These are phyloP conservation scores for Mythimna loreyi DNA, from an alignment of 2,888 invertebrate genomes.

Conservation along the genomic window DNA sequence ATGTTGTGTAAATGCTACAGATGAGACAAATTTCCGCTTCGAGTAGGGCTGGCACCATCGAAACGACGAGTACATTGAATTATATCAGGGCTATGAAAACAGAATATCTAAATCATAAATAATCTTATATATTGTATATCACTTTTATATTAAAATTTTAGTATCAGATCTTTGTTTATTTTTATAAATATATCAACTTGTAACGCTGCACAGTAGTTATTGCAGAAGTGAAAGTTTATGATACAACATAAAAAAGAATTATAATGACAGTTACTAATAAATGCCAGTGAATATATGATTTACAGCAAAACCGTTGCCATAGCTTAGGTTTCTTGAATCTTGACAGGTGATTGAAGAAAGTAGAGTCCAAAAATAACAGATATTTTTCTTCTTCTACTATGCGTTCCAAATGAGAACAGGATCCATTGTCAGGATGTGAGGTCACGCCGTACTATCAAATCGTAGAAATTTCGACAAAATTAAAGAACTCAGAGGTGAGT, in stretches of 20 bases:
- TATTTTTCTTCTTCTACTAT: background rate
- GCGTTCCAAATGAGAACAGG: too few species aligned
- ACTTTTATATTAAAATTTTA: background rate
- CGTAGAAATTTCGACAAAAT: too few species aligned
- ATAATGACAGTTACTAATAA: constrained; percentile 5
- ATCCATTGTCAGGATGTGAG: too few species aligned
- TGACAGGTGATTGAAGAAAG: constrained; percentile 7
- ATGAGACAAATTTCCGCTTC: constrained; percentile 43
- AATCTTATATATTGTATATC: background rate
- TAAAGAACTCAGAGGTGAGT: too few species aligned
- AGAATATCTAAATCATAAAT: background rate
- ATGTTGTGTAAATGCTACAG: constrained; percentile 67
- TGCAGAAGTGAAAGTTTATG: background rate
- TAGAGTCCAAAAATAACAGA: constrained; percentile 28
- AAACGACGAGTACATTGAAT: constrained; percentile 14
- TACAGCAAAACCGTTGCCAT: background rate
- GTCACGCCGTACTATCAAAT: too few species aligned
- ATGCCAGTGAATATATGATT: constrained; percentile 23
- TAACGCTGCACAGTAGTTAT: background rate
- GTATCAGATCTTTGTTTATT: constrained; percentile 33
- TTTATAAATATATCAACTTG: background rate
- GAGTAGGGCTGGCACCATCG: constrained; percentile 61
- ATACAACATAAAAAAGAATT: background rate
- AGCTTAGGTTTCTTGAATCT: background rate
- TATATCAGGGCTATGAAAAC: background rate